A percentile compares a stretch with the other conserved stretches of the same genome.
Conservation (phyloP, 2,113 vertebrate species). For the Ptychochromis oligacanthus region DNA sequence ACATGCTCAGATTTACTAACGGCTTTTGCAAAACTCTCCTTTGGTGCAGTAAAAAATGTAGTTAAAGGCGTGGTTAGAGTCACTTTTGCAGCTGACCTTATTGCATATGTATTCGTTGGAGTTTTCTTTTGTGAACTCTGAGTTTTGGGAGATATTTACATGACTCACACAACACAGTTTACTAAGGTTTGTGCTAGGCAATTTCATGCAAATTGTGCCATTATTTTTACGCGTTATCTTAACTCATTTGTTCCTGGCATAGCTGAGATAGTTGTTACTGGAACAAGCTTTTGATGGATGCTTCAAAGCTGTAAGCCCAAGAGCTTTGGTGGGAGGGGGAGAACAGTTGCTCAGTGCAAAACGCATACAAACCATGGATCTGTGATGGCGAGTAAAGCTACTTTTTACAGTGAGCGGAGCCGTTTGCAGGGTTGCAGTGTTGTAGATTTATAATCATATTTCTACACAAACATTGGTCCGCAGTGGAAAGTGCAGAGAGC, state of each 20-base stretch:
- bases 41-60: too few relatives aligned
- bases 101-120: not conserved
- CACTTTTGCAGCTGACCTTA: not conserved
- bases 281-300: not conserved
- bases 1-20: too few relatives aligned
- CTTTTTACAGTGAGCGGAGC: not conserved
- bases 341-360: not conserved
- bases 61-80: not conserved
- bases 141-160: not conserved
- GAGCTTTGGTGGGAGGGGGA: not conserved
- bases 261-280: not conserved
- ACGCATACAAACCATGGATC: not conserved
- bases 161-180: not conserved
- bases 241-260: not conserved
- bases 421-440: not conserved
- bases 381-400: not conserved
- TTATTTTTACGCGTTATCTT: not conserved
- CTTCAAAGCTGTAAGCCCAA: not conserved
- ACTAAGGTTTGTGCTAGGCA: not conserved
- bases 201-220: not conserved
- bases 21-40: too few relatives aligned
- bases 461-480: fast-evolving
- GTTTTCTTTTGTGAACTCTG: not conserved
- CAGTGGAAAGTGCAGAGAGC: not conserved
- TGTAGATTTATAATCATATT: not conserved